Evolutionary conservation across 2,113 vertebrate species (phyloP).

Genomic region (Chaetodon trifascialis): DNA sequence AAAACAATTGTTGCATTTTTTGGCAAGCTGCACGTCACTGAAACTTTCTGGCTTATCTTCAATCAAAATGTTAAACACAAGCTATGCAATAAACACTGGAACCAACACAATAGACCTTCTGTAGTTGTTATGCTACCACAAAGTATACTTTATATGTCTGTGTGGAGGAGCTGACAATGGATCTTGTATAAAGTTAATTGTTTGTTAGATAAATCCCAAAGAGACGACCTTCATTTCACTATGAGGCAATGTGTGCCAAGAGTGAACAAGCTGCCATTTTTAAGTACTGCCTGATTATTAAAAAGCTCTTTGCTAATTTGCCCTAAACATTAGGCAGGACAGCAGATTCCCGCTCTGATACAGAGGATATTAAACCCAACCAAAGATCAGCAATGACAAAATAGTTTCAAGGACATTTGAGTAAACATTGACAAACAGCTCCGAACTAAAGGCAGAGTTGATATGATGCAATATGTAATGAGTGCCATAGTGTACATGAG

Average conservation of each 20-base stretch:
- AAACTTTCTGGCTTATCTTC: slow-evolving; percentile 66
- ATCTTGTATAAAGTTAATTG: slow-evolving; percentile 14
- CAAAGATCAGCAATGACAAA: slow-evolving; percentile 8
- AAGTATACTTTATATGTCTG: slow-evolving; percentile 5
- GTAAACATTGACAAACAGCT: slow-evolving; percentile 19
- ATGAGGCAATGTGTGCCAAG: background rate
- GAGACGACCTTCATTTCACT: slow-evolving; percentile 36
- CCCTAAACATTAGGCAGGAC: slow-evolving; percentile 42
- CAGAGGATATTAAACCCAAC: slow-evolving; percentile 72
- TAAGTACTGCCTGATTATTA: slow-evolving; percentile 51
- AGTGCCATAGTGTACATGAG: background rate
- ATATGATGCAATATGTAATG: background rate
- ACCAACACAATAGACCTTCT: slow-evolving; percentile 56
- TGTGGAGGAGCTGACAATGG: slow-evolving; percentile 28
- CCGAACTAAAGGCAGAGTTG: background rate
- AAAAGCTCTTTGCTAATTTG: slow-evolving; percentile 27
- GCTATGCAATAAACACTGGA: slow-evolving; percentile 66
- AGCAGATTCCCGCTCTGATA: slow-evolving; percentile 77
- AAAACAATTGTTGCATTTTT: slow-evolving; percentile 64
- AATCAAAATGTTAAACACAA: slow-evolving; percentile 69
- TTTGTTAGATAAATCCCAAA: slow-evolving; percentile 38
- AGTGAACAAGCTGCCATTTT: slow-evolving; percentile 56
- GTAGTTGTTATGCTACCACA: slow-evolving; percentile 27
- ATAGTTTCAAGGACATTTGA: background rate
- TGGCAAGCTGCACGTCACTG: slow-evolving; percentile 62